Conservation (phyloP, 2,113 vertebrate species). For the Leucosticte australis region DNA sequence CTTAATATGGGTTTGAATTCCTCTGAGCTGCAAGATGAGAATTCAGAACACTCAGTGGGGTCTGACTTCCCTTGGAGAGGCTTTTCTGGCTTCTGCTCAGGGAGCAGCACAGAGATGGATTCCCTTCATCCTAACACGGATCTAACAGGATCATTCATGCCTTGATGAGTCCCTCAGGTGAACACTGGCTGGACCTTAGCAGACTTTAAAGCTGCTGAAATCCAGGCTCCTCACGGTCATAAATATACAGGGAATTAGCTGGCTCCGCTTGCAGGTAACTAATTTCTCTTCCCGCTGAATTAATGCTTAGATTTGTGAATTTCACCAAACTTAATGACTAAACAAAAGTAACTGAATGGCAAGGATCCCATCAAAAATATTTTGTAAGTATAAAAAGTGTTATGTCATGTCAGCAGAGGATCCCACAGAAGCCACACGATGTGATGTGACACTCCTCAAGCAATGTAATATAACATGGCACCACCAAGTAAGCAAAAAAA, state of each 20-base stretch:
- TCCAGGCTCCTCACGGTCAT: neutral
- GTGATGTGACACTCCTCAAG: slow-evolving; percentile 60
- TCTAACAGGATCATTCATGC: neutral
- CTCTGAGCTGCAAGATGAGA: neutral
- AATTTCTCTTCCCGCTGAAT: neutral
- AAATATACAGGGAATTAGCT: neutral
- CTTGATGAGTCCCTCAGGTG: neutral
- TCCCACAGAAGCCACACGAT: slow-evolving; percentile 11
- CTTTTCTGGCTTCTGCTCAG: neutral
- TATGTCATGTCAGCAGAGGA: slow-evolving; percentile 52
- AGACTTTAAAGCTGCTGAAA: neutral
- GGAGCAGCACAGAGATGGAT: neutral
- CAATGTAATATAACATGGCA: slow-evolving; percentile 65
- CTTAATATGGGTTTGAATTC: neutral
- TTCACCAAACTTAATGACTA: neutral
- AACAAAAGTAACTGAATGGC: neutral
- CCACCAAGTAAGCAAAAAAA: slow-evolving; percentile 66
- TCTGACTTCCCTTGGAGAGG: neutral
- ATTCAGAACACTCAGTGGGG: neutral
- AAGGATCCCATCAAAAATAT: slow-evolving; percentile 22
- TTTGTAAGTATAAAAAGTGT: slow-evolving; percentile 34
- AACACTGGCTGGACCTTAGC: neutral
- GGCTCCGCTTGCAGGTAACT: neutral
- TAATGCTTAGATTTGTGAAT: neutral
- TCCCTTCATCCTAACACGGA: neutral